Evolutionary conservation across 2,797 vertebrate genomes (phyloP).

Genomic region (Sebastes aleutianus): DNA sequence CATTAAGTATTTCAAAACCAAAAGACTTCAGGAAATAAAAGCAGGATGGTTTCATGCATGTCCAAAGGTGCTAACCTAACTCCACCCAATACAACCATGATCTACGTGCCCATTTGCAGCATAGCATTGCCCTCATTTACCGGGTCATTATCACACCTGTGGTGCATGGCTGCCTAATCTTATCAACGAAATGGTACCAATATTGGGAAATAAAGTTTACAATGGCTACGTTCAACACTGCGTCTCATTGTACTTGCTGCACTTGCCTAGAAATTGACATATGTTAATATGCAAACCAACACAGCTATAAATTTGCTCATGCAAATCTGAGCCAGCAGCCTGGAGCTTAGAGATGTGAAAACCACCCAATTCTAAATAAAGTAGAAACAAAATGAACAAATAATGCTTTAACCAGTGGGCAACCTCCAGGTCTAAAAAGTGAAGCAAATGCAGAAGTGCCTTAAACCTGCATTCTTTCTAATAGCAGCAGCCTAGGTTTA

Average conservation of each 20-base stretch:
- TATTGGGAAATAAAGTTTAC: not conserved
- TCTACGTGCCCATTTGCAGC: not conserved
- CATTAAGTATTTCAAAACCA: not conserved
- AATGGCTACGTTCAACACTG: not conserved
- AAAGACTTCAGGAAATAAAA: conserved; percentile 17
- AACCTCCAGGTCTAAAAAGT: too few relatives aligned
- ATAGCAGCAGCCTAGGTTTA: too few relatives aligned
- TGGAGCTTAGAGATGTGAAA: not conserved
- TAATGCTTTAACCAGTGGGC: not conserved
- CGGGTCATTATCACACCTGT: not conserved
- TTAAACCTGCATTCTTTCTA: too few relatives aligned
- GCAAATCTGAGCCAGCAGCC: not conserved
- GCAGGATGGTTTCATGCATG: not conserved
- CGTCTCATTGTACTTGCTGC: not conserved
- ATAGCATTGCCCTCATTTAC: not conserved
- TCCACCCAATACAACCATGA: not conserved
- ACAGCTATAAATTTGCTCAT: not conserved
- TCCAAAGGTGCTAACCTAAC: not conserved
- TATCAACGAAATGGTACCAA: conserved; percentile 2
- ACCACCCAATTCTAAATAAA: not conserved
- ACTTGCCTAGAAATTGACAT: not conserved
- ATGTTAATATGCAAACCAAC: not conserved
- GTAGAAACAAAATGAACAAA: not conserved
- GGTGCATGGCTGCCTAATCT: not conserved
- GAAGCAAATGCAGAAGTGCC: too few relatives aligned